phyloP scores from a whole-genome alignment of 2,888 invertebrate genomes.

The Eilema depressum region DNA sequence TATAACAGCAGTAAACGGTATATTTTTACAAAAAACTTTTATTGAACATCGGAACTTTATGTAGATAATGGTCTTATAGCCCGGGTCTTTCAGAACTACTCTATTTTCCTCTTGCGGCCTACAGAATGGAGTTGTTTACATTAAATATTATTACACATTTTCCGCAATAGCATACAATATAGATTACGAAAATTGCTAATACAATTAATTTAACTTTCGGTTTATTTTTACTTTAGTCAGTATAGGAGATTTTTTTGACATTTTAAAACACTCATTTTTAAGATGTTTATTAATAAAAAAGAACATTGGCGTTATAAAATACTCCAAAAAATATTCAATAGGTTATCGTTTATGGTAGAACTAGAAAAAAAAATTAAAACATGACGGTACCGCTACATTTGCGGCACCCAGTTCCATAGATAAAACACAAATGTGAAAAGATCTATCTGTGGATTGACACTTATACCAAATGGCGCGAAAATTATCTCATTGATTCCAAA shows the following conservation, averaged over 20 bases:
- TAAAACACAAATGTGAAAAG: no score
- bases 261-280: not conserved
- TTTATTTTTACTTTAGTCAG: not conserved
- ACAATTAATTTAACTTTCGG: not conserved
- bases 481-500: no score
- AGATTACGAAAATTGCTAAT: not conserved
- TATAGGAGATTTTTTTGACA: not conserved
- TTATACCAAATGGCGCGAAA: no score
- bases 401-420: no score
- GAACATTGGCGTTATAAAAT: no score
- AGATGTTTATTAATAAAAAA: no score
- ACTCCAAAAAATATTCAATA: no score
- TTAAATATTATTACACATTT: not conserved
- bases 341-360: no score
- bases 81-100: not conserved
- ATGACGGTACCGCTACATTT: no score
- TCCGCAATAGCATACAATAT: not conserved
- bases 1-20: constrained; percentile 38
- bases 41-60: constrained; percentile 26
- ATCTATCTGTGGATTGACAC: no score
- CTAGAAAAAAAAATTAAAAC: no score
- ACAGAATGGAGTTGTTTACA: not conserved
- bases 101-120: no score
- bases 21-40: constrained; percentile 43
- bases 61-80: constrained; percentile 26